Evolutionary conservation across 2,888 invertebrate genomes (phyloP).

Genomic region (Listrodromus nycthemerus): DNA sequence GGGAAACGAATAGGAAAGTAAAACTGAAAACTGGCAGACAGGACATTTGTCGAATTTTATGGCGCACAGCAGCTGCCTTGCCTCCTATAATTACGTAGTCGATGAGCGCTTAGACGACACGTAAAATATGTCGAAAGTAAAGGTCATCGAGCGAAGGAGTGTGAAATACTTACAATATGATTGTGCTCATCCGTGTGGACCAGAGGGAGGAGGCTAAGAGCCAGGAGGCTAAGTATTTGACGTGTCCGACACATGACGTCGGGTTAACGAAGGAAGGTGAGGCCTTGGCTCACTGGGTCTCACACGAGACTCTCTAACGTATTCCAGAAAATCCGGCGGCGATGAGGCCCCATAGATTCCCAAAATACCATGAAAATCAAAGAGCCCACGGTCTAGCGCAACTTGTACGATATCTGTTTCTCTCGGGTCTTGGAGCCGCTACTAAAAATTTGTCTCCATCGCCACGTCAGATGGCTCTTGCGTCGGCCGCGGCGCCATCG

Average conservation of each 20-base stretch:
- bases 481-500: slow-evolving; percentile 46
- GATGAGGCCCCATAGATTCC: slow-evolving; percentile 72
- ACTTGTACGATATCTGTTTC: slow-evolving; percentile 44
- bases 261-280: slow-evolving; percentile 16
- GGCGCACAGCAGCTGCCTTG: background rate
- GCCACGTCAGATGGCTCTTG: slow-evolving; percentile 74
- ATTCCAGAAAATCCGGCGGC: slow-evolving; percentile 70
- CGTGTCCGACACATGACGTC: slow-evolving; percentile 67
- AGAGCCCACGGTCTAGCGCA: slow-evolving; percentile 64
- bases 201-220: slow-evolving; percentile 75
- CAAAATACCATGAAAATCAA: slow-evolving; percentile 68
- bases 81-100: background rate
- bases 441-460: slow-evolving; percentile 64
- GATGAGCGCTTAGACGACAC: background rate
- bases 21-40: background rate
- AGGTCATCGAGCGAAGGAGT: background rate
- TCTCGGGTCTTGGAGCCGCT: slow-evolving; percentile 61
- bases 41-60: background rate
- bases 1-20: background rate
- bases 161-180: slow-evolving; percentile 88
- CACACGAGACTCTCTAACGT: slow-evolving; percentile 51
- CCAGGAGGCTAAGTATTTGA: slow-evolving; percentile 75
- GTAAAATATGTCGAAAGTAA: background rate
- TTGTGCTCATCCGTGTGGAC: slow-evolving; percentile 90
- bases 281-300: slow-evolving; percentile 24